A percentile compares a stretch with the other conserved stretches of the same genome.
phyloP scores from a whole-genome alignment of 2,113 vertebrate species.

The Hymenochirus boettgeri region DNA sequence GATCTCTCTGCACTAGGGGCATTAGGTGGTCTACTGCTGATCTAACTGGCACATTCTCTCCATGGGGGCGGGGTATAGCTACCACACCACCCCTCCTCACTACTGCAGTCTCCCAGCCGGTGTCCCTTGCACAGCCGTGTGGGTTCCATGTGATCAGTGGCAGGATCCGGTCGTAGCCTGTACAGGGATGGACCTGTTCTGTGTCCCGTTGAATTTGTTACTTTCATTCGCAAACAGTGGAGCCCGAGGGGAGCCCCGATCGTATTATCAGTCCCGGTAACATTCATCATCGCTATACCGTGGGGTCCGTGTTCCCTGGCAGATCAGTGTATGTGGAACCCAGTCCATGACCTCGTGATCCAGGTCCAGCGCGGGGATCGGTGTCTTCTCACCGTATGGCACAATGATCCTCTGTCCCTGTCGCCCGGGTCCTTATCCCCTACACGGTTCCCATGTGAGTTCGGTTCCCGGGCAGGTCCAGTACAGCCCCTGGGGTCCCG shows the following conservation, averaged over 20 bases:
- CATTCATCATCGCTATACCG: slow-evolving; percentile 65
- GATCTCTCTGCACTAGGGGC: too few relatives aligned
- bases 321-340: slow-evolving; percentile 72
- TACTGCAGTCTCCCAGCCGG: too few relatives aligned
- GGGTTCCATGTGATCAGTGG: too few relatives aligned
- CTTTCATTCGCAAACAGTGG: too few relatives aligned
- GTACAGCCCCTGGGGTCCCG: slow-evolving; percentile 74
- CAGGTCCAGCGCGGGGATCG: slow-evolving; percentile 66
- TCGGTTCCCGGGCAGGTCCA: slow-evolving; percentile 66
- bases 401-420: slow-evolving; percentile 66
- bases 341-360: slow-evolving; percentile 67
- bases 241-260: background rate
- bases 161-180: too few relatives aligned
- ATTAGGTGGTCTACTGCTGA: too few relatives aligned
- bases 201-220: background rate
- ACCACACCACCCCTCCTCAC: too few relatives aligned
- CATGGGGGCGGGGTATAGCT: background rate
- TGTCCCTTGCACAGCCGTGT: too few relatives aligned
- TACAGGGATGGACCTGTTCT: too few relatives aligned
- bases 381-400: slow-evolving; percentile 69
- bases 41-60: too few relatives aligned
- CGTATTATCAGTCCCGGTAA: slow-evolving; percentile 53
- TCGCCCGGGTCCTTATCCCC: slow-evolving; percentile 67
- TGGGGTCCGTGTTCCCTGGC: slow-evolving; percentile 70
- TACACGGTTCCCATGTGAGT: slow-evolving; percentile 70